Evolutionary conservation across 2,888 invertebrate species (phyloP), one percentile per base, ranked within the genome.

Genomic region (Diploptera punctata): DNA sequence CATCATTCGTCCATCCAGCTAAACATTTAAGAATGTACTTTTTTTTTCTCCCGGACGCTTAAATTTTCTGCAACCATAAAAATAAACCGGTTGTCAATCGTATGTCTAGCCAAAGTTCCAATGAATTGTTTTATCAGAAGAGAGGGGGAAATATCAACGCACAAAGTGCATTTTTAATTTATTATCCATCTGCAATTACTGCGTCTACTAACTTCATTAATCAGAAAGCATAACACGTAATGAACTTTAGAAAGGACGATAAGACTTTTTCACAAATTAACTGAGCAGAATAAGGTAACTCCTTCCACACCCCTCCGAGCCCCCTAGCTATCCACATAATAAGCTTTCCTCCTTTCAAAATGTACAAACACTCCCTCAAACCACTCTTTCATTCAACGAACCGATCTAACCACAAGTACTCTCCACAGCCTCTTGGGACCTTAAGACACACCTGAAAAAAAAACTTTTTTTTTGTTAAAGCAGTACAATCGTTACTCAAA

Each of bases 221-320:
- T 18, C n/a, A n/a, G 33, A 62, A 62, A 62, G 43, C 62, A 47
- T 65, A 65, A 44, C 43, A 65, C 29, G n/a, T 33, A 33, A 33
- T 33, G 33, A 33, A 33, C 10, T 33, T 33, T 33, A 33, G 33
- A 33, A 33, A 13, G 7, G 10, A 13, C 26, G 26, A 10, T 1
- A 10, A 47, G 65, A 44, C 44, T 47, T 65, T 29, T 44, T 29
- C 65, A 44, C 65, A 65, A 65, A 65, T 65, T 65, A 65, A 65
- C 44, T 65, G 65, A 65, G 47, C 65, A 44, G 44, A 65, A 65
- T 65, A 65, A 65, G 65, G 65, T 44, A 65, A 44, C n/a, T 24
- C 44, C 21, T 33, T 65, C 65, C 44, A 21, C 62, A 52, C 52
- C 52, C 29, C 26, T 7, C 57, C 57, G 24, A 26, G 26, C 52